Conservation (phyloP, 2,113 vertebrate genomes). For the Anhinga anhinga region DNA sequence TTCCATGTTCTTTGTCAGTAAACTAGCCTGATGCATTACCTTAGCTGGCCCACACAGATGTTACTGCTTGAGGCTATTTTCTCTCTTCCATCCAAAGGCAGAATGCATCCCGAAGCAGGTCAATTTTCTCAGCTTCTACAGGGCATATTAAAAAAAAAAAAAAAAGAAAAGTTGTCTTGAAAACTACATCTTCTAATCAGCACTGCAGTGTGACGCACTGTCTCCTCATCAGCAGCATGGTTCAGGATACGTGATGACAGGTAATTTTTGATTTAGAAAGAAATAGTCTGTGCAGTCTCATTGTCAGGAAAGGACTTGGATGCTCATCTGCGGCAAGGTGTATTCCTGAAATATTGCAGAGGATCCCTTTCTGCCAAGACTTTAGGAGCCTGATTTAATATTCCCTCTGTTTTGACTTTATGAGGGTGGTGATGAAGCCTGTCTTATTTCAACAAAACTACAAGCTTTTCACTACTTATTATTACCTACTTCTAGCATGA, state of each 20-base stretch:
- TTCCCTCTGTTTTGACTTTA: not conserved
- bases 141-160: not conserved
- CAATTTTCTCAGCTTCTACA: not conserved
- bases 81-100: not conserved
- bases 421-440: not conserved
- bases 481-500: not conserved
- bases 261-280: constrained; percentile 55
- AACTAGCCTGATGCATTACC: constrained; percentile 43
- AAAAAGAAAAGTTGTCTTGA: not conserved
- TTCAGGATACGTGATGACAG: constrained; percentile 46
- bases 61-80: constrained; percentile 18
- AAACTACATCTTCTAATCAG: constrained; percentile 47
- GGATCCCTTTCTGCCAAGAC: not conserved
- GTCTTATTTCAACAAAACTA: not conserved
- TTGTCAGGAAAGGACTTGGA: constrained; percentile 39
- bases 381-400: not conserved
- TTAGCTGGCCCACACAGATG: constrained; percentile 40
- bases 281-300: constrained; percentile 28
- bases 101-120: constrained; percentile 5
- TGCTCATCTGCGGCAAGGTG: not conserved
- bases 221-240: constrained; percentile 1
- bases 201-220: not conserved
- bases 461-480: not conserved
- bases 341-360: constrained; percentile 27
- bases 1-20: not conserved